Base-by-base conservation (phyloP, 1,140 invertebrate species). In the Drosophila pectinifera region DNA sequence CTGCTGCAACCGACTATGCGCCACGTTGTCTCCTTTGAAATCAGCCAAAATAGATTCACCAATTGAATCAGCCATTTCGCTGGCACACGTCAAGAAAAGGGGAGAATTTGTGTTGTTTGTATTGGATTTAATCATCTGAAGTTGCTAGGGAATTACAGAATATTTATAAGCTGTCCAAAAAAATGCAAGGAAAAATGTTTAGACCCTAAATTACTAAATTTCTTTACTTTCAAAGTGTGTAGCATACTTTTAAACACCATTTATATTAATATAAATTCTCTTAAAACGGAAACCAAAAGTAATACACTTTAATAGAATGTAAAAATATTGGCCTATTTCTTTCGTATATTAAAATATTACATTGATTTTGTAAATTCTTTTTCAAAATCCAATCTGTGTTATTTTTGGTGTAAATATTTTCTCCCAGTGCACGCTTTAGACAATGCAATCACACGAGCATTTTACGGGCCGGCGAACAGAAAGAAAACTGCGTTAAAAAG, bases 401-500 rank as follows among this genome's bases (percentile, higher is more conserved):
- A 13, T 36, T 11, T 53, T 22, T 53, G 7, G 18, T 24, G 11
- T 5, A 10, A 22, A 34, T 18, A 20, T 42, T 51, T 64, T 49
- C 11, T 3, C 7, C 1, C 28, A 24, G 64, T 68, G 59, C 13
- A 34, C 5, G 3, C 4, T 36, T 43, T 38, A 43, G 68, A 76
- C 80, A 84, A 80, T 83, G 76, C 80, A 79, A 76, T 76, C 64
- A 67, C 59, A 84, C 55, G 63, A 78, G 70, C 58, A 73, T 56
- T 74, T 83, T 75, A 62, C 58, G 51, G 53, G 56, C 42, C 69
- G 45, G n/a, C 61, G 24, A 51, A 63, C 53, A 55, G 46, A 53
- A 55, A 43, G 49, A 58, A 78, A 72, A 41, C 28, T 55, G 46
- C 75, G 36, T 64, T 64, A 72, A 73, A 78, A 72, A 54, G 53